Base-by-base conservation (phyloP, 64 coral and sea anemone species). In the Montipora foliosa region DNA sequence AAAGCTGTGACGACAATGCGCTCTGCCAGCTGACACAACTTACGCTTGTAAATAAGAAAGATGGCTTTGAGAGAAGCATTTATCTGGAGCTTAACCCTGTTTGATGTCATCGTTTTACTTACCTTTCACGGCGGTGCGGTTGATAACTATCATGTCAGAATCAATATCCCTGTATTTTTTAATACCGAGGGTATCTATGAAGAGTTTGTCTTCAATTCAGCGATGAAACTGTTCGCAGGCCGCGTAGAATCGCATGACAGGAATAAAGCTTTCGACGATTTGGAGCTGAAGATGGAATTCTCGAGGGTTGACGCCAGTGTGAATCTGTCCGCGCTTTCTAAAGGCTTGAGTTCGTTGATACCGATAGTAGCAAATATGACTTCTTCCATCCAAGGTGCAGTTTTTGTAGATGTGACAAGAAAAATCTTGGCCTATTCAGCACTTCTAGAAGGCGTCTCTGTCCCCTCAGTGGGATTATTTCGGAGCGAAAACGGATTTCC, bases 161-260 rank as follows among this genome's bases (percentile, higher is more conserved):
- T 86, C 82, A 49, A 86, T 66, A 86, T 86, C 16, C 62, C 66
- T 70, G 82, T 86, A 47, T 86, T 86, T 20, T 86, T 86, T 71
- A 49, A 86, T 66, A 46, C 47, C 44, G 82, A 86, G 51, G 82
- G 67, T 50, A 72, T 86, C 47, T 86, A 50, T 68, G 25, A 71
- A 19, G 66, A 86, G 17, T 72, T 22, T 49, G 82, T 86, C 16
- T 86, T 86, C 66, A 86, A 71, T 44, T 49, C 82, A 6, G 82
- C 82, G 37, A 59, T 71, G 15, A 47, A 50, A 67, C 19, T 86
- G 16, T 86, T 71, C 25, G 4, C 16, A 71, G 8, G 61, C 16
- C 37, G 37, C 37, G 71, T 47, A 45, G 47, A 50, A 9, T 4
- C 46, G 16, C 8, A 49, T 13, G 5, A 4, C 67, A 50, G 8